Base-by-base conservation (phyloP, 35 echinoderm and acorn worm genomes). In the Chiridota heheva region DNA sequence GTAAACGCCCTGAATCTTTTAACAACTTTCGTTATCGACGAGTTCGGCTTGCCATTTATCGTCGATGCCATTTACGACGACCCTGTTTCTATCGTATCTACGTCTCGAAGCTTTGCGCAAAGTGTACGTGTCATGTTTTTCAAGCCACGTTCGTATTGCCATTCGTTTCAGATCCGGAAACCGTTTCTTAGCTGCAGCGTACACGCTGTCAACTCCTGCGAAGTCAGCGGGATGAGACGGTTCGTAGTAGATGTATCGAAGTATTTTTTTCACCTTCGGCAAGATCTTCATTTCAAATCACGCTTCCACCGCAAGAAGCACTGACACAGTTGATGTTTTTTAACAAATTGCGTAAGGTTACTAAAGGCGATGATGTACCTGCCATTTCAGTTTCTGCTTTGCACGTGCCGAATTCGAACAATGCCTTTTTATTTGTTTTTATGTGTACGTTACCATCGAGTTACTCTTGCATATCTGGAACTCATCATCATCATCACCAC, bases 21-120 rank as follows among this genome's bases (percentile, higher is more conserved):
- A 37, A 10, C 57, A 42, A 15, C 22, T 42, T 7, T 13, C 27
- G 17, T 80, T 58, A 31, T 88, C 85, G 0, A 86, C 89, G 0
- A 91, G 55, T 65, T 91, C 82, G 0, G 74, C 74, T 63, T 91
- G 70, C 81, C 74, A 91, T 27, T 84, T 69, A 3, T 91, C 69
- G 63, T 91, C 83, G 15, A 91, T 80, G 16, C 70, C 75, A 26
- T 41, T 80, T 18, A 91, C 89, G 17, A 65, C 13, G 8, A 91
- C 83, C 2, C 60, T 24, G 55, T 86, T 91, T 20, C 82, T 4
- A 24, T 7, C n/a, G 73, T 67, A 85, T n/a, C 44, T 43, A 59
- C 53, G 78, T 59, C 57, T 27, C 1, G 30, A 10, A 0, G 69
- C 80, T 42, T 44, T 67, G 40, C 85, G 88, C 22, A 90, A 66